Evolutionary conservation across 2,888 invertebrate genomes (phyloP).

Genomic region (Capitulum mitella): DNA sequence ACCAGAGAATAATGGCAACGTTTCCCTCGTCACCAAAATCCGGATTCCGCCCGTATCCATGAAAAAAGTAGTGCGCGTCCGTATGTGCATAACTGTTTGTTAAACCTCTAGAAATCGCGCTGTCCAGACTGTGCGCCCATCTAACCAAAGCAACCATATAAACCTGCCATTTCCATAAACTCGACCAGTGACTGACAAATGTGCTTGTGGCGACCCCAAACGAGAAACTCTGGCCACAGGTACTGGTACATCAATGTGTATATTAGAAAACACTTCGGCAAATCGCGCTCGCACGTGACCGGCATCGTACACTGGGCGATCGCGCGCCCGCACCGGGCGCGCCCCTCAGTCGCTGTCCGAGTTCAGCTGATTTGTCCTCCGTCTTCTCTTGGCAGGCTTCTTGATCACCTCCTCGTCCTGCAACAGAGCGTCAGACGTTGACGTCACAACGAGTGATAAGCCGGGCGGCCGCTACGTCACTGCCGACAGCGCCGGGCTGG

Average conservation of each 20-base stretch:
- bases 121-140: too few species aligned
- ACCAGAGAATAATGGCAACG: too few species aligned
- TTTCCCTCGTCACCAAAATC: too few species aligned
- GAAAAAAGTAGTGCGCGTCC: too few species aligned
- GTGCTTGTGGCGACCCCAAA: not conserved
- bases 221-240: not conserved
- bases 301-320: too few species aligned
- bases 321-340: too few species aligned
- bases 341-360: constrained; percentile 45
- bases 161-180: not conserved
- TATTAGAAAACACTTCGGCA: not conserved
- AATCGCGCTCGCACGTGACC: not conserved
- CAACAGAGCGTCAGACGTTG: constrained; percentile 16
- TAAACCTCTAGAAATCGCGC: too few species aligned
- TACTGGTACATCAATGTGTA: too few species aligned
- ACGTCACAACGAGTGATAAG: not conserved
- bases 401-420: constrained; percentile 36
- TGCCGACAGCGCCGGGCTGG: not conserved
- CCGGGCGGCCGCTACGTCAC: not conserved
- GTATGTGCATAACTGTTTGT: too few species aligned
- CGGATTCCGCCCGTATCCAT: too few species aligned
- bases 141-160: too few species aligned
- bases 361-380: constrained; percentile 35
- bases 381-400: constrained; percentile 36
- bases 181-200: not conserved